Percentiles rank a stretch among this genome's conserved stretches.
Conservation (phyloP, 2,113 vertebrate genomes). For the Rhinopomastus cyanomelas region DNA sequence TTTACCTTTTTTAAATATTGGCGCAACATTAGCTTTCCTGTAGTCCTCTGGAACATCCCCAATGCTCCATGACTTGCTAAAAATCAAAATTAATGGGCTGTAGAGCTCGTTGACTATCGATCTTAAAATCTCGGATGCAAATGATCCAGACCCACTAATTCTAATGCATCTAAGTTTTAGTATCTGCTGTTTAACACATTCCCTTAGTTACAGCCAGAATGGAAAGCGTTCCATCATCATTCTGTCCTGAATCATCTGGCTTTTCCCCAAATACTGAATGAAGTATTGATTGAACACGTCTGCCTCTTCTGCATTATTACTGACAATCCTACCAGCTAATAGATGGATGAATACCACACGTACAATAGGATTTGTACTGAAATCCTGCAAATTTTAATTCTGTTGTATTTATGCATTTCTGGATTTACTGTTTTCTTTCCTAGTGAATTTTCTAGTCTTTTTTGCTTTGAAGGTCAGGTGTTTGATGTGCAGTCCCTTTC, state of each 20-base stretch:
- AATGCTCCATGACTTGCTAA: slow-evolving; percentile 49
- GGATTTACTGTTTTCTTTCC: not conserved
- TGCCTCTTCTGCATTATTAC: slow-evolving; percentile 5
- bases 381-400: not conserved
- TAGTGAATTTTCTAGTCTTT: not conserved
- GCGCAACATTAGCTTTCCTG: slow-evolving; percentile 56
- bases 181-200: slow-evolving; percentile 49
- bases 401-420: not conserved
- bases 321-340: not conserved
- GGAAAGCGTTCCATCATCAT: slow-evolving; percentile 57
- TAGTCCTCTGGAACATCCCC: slow-evolving; percentile 51
- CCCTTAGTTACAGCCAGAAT: slow-evolving; percentile 41
- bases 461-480: not conserved
- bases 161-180: slow-evolving; percentile 56
- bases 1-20: slow-evolving; percentile 67
- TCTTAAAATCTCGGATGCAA: slow-evolving; percentile 61
- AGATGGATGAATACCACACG: not conserved
- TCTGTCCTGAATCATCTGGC: slow-evolving; percentile 47
- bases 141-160: slow-evolving; percentile 46
- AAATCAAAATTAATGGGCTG: slow-evolving; percentile 67
- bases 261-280: not conserved
- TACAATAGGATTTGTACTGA: not conserved
- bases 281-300: slow-evolving; percentile 47
- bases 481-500: not conserved
- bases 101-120: slow-evolving; percentile 32